Percentiles rank a stretch among this genome's conserved stretches.
phyloP scores from a whole-genome alignment of 1,140 invertebrate species.

The Hyles euphorbiae region DNA sequence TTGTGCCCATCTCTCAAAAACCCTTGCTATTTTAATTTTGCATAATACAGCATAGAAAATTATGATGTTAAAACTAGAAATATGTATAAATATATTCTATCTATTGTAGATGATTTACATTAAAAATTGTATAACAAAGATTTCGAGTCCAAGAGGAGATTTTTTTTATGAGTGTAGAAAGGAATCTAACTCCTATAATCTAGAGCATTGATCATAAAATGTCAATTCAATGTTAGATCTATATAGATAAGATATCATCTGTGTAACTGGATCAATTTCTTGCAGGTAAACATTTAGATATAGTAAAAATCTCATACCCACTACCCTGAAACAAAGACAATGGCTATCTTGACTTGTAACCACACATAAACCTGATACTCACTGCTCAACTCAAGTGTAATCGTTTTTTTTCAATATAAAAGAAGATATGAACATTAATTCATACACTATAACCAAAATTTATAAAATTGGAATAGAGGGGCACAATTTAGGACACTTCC shows the following conservation, averaged over 20 bases:
- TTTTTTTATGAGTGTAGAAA: background rate
- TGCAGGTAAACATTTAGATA: background rate
- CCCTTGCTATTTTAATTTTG: no score
- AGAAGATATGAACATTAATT: background rate
- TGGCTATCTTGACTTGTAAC: no score
- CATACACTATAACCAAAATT: conserved; percentile 17
- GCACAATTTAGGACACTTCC: conserved; percentile 67
- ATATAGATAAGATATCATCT: conserved; percentile 16
- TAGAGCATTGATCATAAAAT: conserved; percentile 15
- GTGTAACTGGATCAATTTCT: background rate
- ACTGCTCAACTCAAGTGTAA: background rate
- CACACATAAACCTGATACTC: no score
- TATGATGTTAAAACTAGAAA: no score
- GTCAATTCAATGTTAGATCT: conserved; percentile 16
- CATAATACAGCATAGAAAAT: no score
- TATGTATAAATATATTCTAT: no score
- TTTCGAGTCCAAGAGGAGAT: no score
- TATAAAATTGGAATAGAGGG: conserved; percentile 30
- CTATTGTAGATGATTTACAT: no score
- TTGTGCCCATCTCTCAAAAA: no score
- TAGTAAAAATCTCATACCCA: background rate
- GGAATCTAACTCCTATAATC: conserved; percentile 3
- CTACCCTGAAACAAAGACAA: conserved; percentile 12
- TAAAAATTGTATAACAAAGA: no score
- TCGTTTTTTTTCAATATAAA: background rate